These are phyloP conservation scores for Anguilla pacifica DNA, from an alignment of 2,797 vertebrate genomes.

Conservation along the genomic window DNA sequence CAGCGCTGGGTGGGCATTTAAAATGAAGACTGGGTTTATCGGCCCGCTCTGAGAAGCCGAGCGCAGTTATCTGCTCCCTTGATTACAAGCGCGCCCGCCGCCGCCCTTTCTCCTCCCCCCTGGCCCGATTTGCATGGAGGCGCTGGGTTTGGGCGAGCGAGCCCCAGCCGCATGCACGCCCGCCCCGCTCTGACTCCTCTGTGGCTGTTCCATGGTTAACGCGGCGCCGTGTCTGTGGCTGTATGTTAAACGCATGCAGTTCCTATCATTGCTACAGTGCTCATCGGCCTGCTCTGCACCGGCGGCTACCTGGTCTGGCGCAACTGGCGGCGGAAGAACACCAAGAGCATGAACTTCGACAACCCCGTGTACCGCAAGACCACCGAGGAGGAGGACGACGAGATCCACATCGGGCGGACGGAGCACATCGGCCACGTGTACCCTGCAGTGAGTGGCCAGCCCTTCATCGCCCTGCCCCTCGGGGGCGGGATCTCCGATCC, in stretches of 20 bases:
- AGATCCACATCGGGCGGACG: constrained; percentile 92
- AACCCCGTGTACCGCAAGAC: constrained; percentile 98
- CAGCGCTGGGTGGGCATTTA: constrained; percentile 53
- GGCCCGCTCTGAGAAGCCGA: constrained; percentile 27
- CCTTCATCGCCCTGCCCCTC: constrained; percentile 76
- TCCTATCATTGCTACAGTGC: constrained; percentile 86
- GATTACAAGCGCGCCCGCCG: constrained; percentile 26
- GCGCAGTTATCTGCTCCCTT: constrained; percentile 48
- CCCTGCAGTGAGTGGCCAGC: constrained; percentile 91
- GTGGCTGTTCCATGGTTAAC: constrained; percentile 62
- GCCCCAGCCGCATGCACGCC: neutral
- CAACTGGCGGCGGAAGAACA: constrained; percentile 97
- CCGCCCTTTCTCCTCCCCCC: constrained; percentile 39
- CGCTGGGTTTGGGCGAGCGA: neutral
- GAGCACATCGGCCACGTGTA: constrained; percentile 95
- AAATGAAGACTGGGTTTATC: constrained; percentile 57
- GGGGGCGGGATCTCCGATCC: constrained; percentile 73
- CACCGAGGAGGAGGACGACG: constrained; percentile 89
- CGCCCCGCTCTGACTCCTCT: constrained; percentile 1
- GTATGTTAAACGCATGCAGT: constrained; percentile 83
- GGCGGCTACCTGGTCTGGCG: constrained; percentile 96
- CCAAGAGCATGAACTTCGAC: constrained; percentile 99
- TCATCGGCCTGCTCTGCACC: constrained; percentile 87
- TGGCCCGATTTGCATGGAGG: constrained; percentile 20
- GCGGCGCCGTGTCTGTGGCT: constrained; percentile 75